Percentiles rank a stretch among this genome's conserved stretches.
Conservation (phyloP, 1,140 invertebrate species). For the Cydia pomonella region DNA sequence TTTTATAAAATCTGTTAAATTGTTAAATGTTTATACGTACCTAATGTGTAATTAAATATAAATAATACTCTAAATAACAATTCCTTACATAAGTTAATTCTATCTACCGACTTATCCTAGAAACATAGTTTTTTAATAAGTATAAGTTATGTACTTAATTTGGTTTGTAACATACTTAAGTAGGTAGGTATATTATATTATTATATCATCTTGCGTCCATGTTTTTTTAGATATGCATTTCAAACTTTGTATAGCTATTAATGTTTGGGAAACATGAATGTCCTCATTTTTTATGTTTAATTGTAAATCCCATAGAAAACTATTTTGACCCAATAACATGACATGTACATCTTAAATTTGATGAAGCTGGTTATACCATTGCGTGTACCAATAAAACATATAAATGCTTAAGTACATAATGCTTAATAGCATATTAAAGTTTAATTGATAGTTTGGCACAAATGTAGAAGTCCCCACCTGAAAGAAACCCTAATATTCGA, state of each 20-base stretch:
- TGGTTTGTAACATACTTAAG: neutral
- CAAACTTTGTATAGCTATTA: neutral
- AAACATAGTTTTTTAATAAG: neutral
- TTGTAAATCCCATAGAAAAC: no score
- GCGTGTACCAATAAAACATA: neutral
- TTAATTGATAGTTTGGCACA: conserved; percentile 20
- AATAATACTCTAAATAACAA: conserved; percentile 18
- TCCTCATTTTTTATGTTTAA: no score
- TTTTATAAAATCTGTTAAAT: conserved; percentile 37
- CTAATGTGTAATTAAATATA: conserved; percentile 10
- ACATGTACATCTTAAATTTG: neutral
- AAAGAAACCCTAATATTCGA: neutral
- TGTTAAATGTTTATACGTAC: conserved; percentile 7
- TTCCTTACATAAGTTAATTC: conserved; percentile 3
- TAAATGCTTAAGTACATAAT: conserved; percentile 3
- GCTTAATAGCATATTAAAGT: conserved; percentile 3
- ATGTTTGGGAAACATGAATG: neutral
- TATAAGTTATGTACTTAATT: conserved; percentile 2
- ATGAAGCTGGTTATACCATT: neutral
- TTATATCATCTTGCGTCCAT: neutral
- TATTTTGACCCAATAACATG: no score
- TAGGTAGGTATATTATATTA: neutral
- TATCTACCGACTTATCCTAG: conserved; percentile 29
- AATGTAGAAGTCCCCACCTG: neutral
- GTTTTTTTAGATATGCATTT: neutral